A percentile compares a stretch with the other conserved stretches of the same genome.
These are phyloP conservation scores for Oreochromis grahami DNA, from an alignment of 2,797 vertebrate species.

Conservation along the genomic window DNA sequence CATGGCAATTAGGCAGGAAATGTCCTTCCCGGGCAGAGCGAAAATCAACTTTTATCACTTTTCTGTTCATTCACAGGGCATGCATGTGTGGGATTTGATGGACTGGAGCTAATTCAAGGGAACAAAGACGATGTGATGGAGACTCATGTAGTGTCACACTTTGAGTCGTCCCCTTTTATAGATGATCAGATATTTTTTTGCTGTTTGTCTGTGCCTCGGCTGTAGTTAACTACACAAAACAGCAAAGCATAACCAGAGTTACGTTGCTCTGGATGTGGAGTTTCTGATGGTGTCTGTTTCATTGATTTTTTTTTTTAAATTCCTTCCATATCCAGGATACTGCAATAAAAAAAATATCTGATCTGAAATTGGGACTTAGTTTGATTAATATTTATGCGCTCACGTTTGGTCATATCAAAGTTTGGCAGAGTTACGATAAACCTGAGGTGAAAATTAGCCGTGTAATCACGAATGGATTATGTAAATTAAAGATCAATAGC, in stretches of 20 bases:
- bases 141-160: slow-evolving; percentile 11
- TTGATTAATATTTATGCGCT: slow-evolving; percentile 43
- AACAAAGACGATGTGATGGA: slow-evolving; percentile 34
- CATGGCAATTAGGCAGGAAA: slow-evolving; percentile 62
- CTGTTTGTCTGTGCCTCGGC: not conserved
- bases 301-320: not conserved
- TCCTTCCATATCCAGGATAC: not conserved
- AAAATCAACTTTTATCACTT: slow-evolving; percentile 52
- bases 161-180: not conserved
- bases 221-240: slow-evolving; percentile 28
- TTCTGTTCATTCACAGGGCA: slow-evolving; percentile 53
- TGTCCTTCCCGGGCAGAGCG: not conserved
- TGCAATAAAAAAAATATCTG: slow-evolving; percentile 6
- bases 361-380: slow-evolving; percentile 35
- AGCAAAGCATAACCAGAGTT: not conserved
- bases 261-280: not conserved
- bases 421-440: slow-evolving; percentile 52
- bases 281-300: not conserved
- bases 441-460: slow-evolving; percentile 52
- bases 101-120: slow-evolving; percentile 24
- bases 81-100: slow-evolving; percentile 25
- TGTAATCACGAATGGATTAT: slow-evolving; percentile 73
- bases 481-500: slow-evolving; percentile 73
- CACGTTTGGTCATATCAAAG: slow-evolving; percentile 56
- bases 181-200: slow-evolving; percentile 16